phyloP scores from a whole-genome alignment of 35 echinoderm and acorn worm species.

The Stichopus chloronotus region DNA sequence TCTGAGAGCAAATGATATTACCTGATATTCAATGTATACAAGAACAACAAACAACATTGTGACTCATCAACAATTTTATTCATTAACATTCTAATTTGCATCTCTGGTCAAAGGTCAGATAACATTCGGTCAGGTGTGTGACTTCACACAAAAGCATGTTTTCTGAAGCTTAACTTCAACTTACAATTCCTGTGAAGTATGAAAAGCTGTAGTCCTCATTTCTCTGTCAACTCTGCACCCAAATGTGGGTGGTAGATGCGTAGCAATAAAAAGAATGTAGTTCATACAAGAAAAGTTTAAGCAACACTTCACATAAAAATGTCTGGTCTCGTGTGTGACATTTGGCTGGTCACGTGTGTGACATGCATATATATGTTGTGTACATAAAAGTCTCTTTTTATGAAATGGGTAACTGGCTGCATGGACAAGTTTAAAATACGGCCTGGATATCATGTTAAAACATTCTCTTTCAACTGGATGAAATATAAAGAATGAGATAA shows the following conservation, averaged over 20 bases:
- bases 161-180: conserved; percentile 3
- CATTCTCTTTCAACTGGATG: neutral
- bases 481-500: neutral
- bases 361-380: neutral
- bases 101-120: conserved; percentile 37
- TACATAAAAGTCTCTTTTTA: conserved; percentile 1
- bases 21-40: neutral
- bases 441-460: neutral
- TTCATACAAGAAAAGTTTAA: conserved; percentile 18
- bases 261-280: neutral
- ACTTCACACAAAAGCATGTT: conserved; percentile 21
- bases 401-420: neutral
- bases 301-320: neutral
- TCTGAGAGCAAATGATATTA: conserved; percentile 3
- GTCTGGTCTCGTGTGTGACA: conserved; percentile 8
- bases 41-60: neutral
- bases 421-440: neutral
- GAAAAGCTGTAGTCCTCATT: neutral
- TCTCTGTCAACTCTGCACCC: neutral
- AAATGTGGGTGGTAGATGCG: neutral
- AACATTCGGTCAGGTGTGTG: conserved; percentile 16
- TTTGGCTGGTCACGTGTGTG: conserved; percentile 35
- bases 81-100: too few species aligned
- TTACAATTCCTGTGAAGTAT: neutral
- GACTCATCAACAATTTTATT: neutral